These are phyloP conservation scores for Bellardia bayeri DNA, from an alignment of 2,888 invertebrate genomes.

Conservation along the genomic window DNA sequence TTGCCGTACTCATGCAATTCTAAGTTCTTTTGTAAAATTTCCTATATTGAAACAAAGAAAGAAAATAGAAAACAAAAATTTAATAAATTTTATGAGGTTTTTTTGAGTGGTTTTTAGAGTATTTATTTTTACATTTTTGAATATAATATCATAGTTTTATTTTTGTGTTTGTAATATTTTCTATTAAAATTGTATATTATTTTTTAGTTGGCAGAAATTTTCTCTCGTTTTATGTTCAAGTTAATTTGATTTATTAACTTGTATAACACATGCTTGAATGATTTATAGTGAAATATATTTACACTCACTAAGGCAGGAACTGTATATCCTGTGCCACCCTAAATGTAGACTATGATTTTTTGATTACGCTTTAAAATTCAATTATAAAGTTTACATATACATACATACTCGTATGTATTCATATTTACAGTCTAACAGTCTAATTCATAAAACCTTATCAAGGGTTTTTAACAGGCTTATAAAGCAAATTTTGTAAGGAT, in stretches of 20 bases:
- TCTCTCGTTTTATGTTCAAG: conserved; percentile 55
- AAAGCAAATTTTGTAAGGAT: too few species aligned
- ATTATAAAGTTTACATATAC: conserved; percentile 59
- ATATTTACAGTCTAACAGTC: background rate
- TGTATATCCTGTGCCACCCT: background rate
- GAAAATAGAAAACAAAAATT: conserved; percentile 48
- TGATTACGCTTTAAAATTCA: conserved; percentile 63
- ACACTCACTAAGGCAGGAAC: background rate
- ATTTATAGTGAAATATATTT: conserved; percentile 61
- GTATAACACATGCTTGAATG: conserved; percentile 71
- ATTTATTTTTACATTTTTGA: conserved; percentile 30
- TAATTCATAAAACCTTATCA: too few species aligned
- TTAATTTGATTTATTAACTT: conserved; percentile 74
- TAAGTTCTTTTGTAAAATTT: conserved; percentile 5
- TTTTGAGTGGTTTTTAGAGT: conserved; percentile 36
- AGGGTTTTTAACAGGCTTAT: too few species aligned
- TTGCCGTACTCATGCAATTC: conserved; percentile 34
- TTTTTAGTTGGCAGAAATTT: conserved; percentile 17
- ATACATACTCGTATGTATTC: background rate
- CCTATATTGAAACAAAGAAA: conserved; percentile 20
- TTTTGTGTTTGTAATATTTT: conserved; percentile 3
- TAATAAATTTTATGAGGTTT: conserved; percentile 63
- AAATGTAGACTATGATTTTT: conserved; percentile 54
- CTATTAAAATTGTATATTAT: background rate
- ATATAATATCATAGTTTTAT: conserved; percentile 40